Conservation (phyloP, 2,797 vertebrate species). For the Scleropages formosus region DNA sequence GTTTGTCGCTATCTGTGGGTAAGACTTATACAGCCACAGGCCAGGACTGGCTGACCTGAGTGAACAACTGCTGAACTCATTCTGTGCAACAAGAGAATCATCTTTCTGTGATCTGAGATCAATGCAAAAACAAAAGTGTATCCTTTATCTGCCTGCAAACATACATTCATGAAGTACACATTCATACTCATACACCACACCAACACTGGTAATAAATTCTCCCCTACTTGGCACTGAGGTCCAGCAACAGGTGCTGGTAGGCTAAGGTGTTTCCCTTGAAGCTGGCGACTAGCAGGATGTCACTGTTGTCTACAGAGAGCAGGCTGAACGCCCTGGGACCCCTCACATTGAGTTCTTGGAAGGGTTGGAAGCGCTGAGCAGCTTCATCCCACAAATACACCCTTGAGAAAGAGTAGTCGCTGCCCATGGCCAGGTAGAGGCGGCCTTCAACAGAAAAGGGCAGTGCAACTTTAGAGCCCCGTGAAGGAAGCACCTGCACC, state of each 20-base stretch:
- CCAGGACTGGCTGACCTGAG: no score
- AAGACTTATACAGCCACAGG: no score
- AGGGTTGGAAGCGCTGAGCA: slow-evolving; percentile 87
- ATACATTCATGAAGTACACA: neutral
- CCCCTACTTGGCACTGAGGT: slow-evolving; percentile 74
- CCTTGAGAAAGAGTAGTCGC: slow-evolving; percentile 96
- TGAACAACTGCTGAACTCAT: no score
- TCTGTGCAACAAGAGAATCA: no score
- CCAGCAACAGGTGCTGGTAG: slow-evolving; percentile 94
- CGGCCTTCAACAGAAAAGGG: slow-evolving; percentile 86
- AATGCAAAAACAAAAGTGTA: no score
- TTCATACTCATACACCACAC: neutral
- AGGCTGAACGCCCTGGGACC: slow-evolving; percentile 92
- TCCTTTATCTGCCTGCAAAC: no score
- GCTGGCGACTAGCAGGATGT: slow-evolving; percentile 95
- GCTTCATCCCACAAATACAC: slow-evolving; percentile 94
- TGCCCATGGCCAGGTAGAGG: slow-evolving; percentile 95
- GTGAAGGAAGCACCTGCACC: slow-evolving; percentile 91
- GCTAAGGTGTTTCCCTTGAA: slow-evolving; percentile 97
- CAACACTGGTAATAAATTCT: slow-evolving; percentile 1
- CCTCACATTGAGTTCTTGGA: slow-evolving; percentile 96
- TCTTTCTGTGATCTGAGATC: no score
- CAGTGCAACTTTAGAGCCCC: slow-evolving; percentile 97
- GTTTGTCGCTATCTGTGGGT: no score
- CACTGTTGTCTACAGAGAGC: slow-evolving; percentile 87